Base-by-base conservation (phyloP, 2,797 vertebrate species). In the Sebastes nivosus region DNA sequence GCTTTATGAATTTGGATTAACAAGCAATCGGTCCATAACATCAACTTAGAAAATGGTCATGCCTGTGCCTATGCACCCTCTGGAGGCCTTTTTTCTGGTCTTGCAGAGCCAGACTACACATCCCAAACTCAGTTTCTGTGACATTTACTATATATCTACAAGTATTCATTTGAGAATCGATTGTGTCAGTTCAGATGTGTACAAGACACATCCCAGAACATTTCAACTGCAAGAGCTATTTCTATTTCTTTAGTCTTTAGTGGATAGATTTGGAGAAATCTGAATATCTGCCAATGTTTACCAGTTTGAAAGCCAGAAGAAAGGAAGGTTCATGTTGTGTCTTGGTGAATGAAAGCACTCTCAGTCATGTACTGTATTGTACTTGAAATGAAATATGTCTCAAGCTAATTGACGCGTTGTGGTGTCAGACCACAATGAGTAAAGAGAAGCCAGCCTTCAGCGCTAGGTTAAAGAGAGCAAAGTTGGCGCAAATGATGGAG, bases 351-450 rank as follows among this genome's bases (percentile, higher is more conserved):
- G 36, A 11, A 55, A 55, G 52, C 20, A 55, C 52, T 55, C 54
- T 57, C 22, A 25, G 54, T 57, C 12, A 25, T 14, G 52, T 38
- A 14, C 4, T 32, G 13, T n/a, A 50, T 61, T 67, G n/a, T 61
- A 75, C 63, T 68, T 77, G 63, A 83, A 77, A 73, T 75, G 13
- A 75, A 60, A 70, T 54, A 57, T 72, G 55, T 75, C 34, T 69
- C 6, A 57, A 59, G 72, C 66, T 66, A 77, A 88, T 55, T 75
- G 50, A 77, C 71, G 34, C 0, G 0, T 2, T 24, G 25, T 7
- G 2, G 10, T 50, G 71, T 32, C 64, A 71, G 60, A 59, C 14
- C n/a, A 55, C n/a, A 55, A 55, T 12, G n/a, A 55, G 52, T 24
- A 22, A 55, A 22, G 52, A 22, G 52, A 55, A 55, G 52, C 10